Conservation (phyloP, 2,797 vertebrate genomes). For the Dermochelys coriacea region DNA sequence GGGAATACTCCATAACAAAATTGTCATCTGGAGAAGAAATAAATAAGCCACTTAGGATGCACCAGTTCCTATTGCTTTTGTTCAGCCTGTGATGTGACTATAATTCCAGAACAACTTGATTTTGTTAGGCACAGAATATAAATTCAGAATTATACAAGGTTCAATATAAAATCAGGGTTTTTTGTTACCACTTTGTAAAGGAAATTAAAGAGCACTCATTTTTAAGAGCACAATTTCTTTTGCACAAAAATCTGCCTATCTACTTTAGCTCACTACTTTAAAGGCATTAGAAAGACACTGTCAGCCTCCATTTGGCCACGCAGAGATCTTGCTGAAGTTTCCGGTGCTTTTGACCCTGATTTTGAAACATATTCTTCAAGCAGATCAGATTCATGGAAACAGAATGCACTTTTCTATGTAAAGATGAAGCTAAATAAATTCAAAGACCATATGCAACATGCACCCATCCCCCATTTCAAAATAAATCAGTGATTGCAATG, state of each 20-base stretch:
- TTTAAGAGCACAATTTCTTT: not conserved
- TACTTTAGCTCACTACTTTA: not conserved
- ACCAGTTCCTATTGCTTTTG: not conserved
- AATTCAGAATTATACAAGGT: not conserved
- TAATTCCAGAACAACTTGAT: not conserved
- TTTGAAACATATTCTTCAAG: not conserved
- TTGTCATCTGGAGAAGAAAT: not conserved
- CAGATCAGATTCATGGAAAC: not conserved
- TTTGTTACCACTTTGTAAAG: not conserved
- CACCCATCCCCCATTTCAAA: not conserved
- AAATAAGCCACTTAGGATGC: not conserved
- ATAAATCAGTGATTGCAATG: conserved; percentile 5
- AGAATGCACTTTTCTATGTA: not conserved
- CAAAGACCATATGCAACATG: not conserved
- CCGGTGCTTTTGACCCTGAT: not conserved
- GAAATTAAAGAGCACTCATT: not conserved
- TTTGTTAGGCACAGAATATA: not conserved
- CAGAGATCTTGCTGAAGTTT: not conserved
- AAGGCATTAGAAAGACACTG: not conserved
- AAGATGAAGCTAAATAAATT: not conserved
- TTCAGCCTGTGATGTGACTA: not conserved
- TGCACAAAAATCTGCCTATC: not conserved
- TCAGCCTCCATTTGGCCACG: not conserved
- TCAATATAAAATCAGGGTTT: not conserved
- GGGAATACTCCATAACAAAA: conserved; percentile 8